Base-by-base conservation (phyloP, 2,113 vertebrate genomes). In the Zosterops hypoxanthus region DNA sequence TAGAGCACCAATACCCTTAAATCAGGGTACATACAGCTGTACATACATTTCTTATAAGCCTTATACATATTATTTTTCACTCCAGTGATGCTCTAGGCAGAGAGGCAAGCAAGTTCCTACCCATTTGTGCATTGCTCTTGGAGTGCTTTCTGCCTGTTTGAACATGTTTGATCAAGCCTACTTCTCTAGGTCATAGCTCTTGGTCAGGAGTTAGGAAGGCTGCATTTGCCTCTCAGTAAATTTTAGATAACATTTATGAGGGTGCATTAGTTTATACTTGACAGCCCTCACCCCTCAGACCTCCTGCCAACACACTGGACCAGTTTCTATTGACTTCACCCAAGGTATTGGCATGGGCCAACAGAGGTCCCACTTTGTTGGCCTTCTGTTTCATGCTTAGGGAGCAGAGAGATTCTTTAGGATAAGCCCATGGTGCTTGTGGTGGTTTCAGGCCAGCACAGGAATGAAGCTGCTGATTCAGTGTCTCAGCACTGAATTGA, bases 361-460 rank as follows among this genome's bases (percentile, higher is more conserved):
- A 14, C 39, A 68, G 33, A 68, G 11, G 15, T 82, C 17, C 39
- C 31, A 61, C 25, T 22, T 53, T 2, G 0, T 28, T 79, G 78
- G 14, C 31, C 20, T 76, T 90, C 31, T n/a, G 18, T 21, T 50
- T 56, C 29, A 25, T 16, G 7, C 61, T 57, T 26, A 61, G 44
- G 42, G 26, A 92, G 34, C 29, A 41, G 34, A 61, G 42, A 80
- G 55, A 61, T 34, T 66, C 33, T 61, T 86, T 26, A 75, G 26
- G 44, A 68, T 1, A 2, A 78, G 41, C 18, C 17, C 1, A 1
- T 5, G 2, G 57, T 1, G 0, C 8, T 53, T 0, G 0, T 34
- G 39, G 17, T 53, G 34, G 55, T 81, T 82, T 79, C 71, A 69
- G 28, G 24, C 14, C 31, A 44, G 33, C 70, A 36, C 1, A 1